These are phyloP conservation scores for Hylaea fasciaria DNA, from an alignment of 2,888 invertebrate genomes.

Conservation along the genomic window DNA sequence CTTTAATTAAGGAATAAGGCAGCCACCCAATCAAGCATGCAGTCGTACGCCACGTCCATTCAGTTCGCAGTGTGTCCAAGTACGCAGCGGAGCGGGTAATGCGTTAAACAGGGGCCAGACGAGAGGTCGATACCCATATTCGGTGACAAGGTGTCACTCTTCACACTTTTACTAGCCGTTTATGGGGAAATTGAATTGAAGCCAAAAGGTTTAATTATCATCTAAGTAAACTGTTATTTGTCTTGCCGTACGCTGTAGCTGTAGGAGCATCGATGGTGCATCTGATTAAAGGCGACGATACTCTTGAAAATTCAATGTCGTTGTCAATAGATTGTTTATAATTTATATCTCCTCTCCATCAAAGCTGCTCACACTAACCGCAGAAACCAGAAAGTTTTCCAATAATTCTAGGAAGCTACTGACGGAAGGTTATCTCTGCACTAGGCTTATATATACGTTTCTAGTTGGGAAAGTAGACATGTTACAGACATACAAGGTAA, in stretches of 20 bases:
- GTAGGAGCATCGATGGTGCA: too few species aligned
- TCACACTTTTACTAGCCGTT: slow-evolving; percentile 26
- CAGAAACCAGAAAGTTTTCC: too few species aligned
- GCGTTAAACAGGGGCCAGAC: slow-evolving; percentile 56
- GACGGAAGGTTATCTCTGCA: too few species aligned
- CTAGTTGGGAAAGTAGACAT: slow-evolving; percentile 28
- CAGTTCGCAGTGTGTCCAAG: slow-evolving; percentile 66
- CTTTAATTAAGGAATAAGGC: slow-evolving; percentile 33
- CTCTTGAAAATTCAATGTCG: too few species aligned
- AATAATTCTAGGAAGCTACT: too few species aligned
- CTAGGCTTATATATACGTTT: too few species aligned
- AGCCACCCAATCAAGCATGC: slow-evolving; percentile 56
- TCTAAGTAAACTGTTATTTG: neutral
- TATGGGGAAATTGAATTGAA: slow-evolving; percentile 14
- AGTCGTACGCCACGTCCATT: slow-evolving; percentile 62
- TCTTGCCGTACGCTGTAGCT: neutral
- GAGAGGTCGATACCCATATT: slow-evolving; percentile 53
- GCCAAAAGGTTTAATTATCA: slow-evolving; percentile 1
- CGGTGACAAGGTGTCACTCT: slow-evolving; percentile 29
- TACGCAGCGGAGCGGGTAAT: slow-evolving; percentile 66
- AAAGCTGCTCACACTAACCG: too few species aligned
- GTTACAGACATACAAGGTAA: slow-evolving; percentile 24
- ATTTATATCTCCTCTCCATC: too few species aligned
- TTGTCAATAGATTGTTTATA: too few species aligned
- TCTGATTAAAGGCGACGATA: too few species aligned